A percentile compares a stretch with the other conserved stretches of the same genome.
These are phyloP conservation scores for Urocyon cinereoargenteus DNA, from an alignment of 2,797 vertebrate species.

Conservation along the genomic window DNA sequence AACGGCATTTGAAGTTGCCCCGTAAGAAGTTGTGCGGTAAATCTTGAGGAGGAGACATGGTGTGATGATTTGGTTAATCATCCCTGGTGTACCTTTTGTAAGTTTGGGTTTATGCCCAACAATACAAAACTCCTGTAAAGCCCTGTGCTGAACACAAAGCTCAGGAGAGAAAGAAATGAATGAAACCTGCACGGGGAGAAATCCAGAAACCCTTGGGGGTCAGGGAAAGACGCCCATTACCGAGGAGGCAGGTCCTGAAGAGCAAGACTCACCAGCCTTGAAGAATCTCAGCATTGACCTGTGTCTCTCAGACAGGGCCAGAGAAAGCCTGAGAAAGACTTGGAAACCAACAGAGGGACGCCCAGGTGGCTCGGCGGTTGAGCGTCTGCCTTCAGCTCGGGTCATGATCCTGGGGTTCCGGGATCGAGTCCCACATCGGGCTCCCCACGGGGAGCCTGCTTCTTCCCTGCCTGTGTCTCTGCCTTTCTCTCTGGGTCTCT, in stretches of 20 bases:
- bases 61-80: accelerated
- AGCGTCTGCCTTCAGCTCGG: too few relatives aligned
- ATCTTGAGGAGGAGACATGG: accelerated
- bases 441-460: too few relatives aligned
- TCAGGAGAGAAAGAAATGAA: neutral
- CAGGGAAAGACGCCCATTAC: accelerated
- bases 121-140: neutral
- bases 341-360: accelerated
- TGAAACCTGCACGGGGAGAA: neutral
- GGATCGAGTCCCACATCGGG: too few relatives aligned
- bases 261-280: accelerated
- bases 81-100: neutral
- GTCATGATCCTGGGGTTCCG: too few relatives aligned
- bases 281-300: too few relatives aligned
- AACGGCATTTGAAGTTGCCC: neutral
- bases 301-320: accelerated
- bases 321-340: neutral
- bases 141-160: neutral
- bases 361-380: too few relatives aligned
- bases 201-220: neutral
- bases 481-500: too few relatives aligned
- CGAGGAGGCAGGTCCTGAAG: accelerated
- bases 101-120: neutral
- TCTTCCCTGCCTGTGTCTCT: too few relatives aligned
- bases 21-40: accelerated